Base-by-base conservation (phyloP, 2,797 vertebrate species). In the Tenualosa thibaudeaui region DNA sequence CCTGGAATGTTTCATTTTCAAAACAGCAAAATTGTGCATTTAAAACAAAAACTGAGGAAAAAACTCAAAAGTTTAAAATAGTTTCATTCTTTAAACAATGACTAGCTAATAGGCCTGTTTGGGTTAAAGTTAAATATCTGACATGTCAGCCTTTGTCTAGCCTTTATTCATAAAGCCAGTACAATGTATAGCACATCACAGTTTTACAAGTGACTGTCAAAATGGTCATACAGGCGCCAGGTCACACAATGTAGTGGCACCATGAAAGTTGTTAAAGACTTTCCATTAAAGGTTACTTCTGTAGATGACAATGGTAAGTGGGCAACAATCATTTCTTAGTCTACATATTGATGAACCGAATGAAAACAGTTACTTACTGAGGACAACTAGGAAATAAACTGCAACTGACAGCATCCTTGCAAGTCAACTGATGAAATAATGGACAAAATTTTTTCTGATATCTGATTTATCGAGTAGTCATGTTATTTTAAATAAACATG, bases 281-380 rank as follows among this genome's bases (percentile, higher is more conserved):
- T 51, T 53, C 51, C 51, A 53, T 13, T 2, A 53, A 3, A 53
- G 10, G 12, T 1, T 53, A 53, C 12, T 51, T 51, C 50, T 51
- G 50, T 12, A 6, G 50, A 51, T 51, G 51, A 15, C 13, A 53
- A 53, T 15, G 51, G 56, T 58, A 22, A 75, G 31, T 19, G 3
- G 5, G 12, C 68, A 75, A 75, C 12, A 12, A 40, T 43, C 13
- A 40, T 19, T n/a, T 65, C 62, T 26, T 3, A 12, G 58, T 62
- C 58, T 7, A 13, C 12, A 75, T 8, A 37, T 9, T 71, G 17
- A 40, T 5, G 40, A 15, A 40, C 31, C 19, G 2, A 58, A 58
- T 58, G 6, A 58, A 58, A 22, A 43, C 37, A 75, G 13, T 75
- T 75, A 75, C 68, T 75, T 75, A 75, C 68, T 75, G 17, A 75